Conservation (phyloP, 2,113 vertebrate species). For the Myodes glareolus region DNA sequence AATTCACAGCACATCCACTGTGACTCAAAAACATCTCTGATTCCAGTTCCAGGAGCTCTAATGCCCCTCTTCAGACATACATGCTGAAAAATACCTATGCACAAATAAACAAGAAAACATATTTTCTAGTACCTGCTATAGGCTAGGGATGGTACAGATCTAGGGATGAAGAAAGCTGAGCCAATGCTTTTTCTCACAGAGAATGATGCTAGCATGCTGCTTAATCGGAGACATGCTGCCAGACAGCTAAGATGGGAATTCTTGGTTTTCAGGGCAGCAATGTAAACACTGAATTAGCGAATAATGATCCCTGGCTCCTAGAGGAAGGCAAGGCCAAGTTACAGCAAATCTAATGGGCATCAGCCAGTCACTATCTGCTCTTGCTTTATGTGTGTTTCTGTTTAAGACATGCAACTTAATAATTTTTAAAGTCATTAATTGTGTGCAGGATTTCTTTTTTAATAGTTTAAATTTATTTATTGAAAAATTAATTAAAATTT, state of each 20-base stretch:
- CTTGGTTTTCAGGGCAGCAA: not conserved
- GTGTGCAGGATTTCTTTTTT: not conserved
- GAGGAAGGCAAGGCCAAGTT: not conserved
- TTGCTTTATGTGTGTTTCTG: conserved; percentile 1
- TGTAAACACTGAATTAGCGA: not conserved
- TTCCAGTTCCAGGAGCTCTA: not conserved
- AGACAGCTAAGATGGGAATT: not conserved
- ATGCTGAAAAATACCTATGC: not conserved
- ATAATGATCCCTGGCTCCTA: not conserved
- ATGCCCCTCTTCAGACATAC: not conserved
- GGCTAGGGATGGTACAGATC: not conserved
- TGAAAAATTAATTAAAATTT: no score
- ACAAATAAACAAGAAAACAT: not conserved
- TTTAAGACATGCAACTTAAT: not conserved
- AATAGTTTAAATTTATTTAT: not conserved
- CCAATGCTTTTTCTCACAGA: not conserved
- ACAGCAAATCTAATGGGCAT: not conserved
- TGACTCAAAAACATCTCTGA: not conserved
- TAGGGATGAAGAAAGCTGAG: not conserved
- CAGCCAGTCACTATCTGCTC: not conserved
- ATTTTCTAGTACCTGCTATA: not conserved
- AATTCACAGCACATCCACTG: not conserved
- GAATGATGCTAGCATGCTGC: not conserved
- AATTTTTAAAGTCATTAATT: conserved; percentile 21
- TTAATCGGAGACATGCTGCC: not conserved